phyloP scores from a whole-genome alignment of 1,140 invertebrate genomes.

The Harpegnathos saltator region DNA sequence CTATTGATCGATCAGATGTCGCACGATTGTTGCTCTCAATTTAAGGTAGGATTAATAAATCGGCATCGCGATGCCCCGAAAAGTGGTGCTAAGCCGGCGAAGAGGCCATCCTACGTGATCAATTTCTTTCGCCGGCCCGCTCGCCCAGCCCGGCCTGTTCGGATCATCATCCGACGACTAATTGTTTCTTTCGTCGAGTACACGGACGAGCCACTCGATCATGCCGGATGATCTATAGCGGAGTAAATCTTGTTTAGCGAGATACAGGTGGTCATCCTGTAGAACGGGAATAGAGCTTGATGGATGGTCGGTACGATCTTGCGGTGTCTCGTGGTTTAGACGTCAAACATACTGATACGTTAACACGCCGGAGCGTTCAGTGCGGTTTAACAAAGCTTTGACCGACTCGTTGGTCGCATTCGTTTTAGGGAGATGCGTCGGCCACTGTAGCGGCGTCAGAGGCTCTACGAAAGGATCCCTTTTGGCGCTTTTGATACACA shows the following conservation, averaged over 20 bases:
- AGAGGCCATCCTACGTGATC: constrained; percentile 32
- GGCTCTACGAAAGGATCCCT: constrained; percentile 4
- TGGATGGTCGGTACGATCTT: constrained; percentile 71
- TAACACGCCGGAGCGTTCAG: constrained; percentile 49
- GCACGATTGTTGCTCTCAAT: not conserved
- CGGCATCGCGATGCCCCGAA: not conserved
- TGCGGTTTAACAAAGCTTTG: constrained; percentile 59
- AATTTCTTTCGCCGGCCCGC: not conserved
- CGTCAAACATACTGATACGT: constrained; percentile 71
- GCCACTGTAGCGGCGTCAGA: too few relatives aligned
- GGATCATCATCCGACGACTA: constrained; percentile 34
- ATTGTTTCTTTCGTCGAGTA: constrained; percentile 67
- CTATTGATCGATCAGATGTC: constrained; percentile 43
- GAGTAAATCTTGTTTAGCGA: constrained; percentile 72
- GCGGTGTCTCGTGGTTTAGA: constrained; percentile 67
- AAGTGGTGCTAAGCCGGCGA: not conserved
- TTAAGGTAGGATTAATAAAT: constrained; percentile 16
- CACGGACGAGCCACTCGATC: constrained; percentile 56
- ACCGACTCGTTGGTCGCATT: constrained; percentile 41
- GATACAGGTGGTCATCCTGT: constrained; percentile 70
- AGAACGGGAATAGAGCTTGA: constrained; percentile 67
- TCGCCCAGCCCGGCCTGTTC: not conserved
- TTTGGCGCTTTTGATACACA: constrained; percentile 7
- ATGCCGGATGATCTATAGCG: constrained; percentile 69
- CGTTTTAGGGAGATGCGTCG: constrained; percentile 61